A percentile compares a stretch with the other conserved stretches of the same genome.
Evolutionary conservation across 2,113 vertebrate genomes (phyloP).

Genomic region (Neomonachus schauinslandi): DNA sequence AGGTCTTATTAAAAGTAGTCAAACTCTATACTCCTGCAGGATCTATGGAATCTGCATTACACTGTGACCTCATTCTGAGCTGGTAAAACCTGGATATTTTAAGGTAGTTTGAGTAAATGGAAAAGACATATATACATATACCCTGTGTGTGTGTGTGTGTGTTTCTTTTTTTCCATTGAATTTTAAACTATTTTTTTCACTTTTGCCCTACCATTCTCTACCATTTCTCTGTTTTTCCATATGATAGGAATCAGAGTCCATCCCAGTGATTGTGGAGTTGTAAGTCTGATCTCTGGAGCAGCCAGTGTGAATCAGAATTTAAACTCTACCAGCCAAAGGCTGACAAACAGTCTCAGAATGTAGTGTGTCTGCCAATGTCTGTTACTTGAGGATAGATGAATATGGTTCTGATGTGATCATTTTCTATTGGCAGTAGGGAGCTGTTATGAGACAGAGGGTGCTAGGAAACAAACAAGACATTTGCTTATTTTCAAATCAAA

Average conservation of each 20-base stretch:
- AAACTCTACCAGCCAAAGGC: conserved; percentile 33
- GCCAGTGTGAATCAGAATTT: conserved; percentile 17
- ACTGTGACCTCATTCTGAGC: conserved; percentile 16
- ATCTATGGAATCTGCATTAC: not conserved
- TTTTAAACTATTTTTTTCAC: not conserved
- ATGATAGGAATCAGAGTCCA: not conserved
- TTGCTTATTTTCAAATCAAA: conserved; percentile 55
- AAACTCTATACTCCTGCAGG: not conserved
- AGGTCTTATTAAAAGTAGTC: conserved; percentile 4
- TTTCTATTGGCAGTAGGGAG: conserved; percentile 39
- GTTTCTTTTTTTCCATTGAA: not conserved
- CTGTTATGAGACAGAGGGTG: not conserved
- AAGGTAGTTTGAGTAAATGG: not conserved
- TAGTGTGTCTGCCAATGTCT: conserved; percentile 35
- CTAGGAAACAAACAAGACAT: conserved; percentile 58
- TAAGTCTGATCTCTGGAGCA: conserved; percentile 11
- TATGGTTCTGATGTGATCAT: conserved; percentile 41
- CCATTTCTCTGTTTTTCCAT: not conserved
- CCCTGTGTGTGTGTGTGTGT: not conserved
- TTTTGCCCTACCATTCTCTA: not conserved
- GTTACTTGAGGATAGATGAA: conserved; percentile 56
- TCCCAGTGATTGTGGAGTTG: not conserved
- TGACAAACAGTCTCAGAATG: conserved; percentile 63
- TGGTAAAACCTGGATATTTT: conserved; percentile 11
- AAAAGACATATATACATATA: not conserved